These are phyloP conservation scores for Mirza zaza DNA, from an alignment of 2,113 vertebrate genomes.

Conservation along the genomic window DNA sequence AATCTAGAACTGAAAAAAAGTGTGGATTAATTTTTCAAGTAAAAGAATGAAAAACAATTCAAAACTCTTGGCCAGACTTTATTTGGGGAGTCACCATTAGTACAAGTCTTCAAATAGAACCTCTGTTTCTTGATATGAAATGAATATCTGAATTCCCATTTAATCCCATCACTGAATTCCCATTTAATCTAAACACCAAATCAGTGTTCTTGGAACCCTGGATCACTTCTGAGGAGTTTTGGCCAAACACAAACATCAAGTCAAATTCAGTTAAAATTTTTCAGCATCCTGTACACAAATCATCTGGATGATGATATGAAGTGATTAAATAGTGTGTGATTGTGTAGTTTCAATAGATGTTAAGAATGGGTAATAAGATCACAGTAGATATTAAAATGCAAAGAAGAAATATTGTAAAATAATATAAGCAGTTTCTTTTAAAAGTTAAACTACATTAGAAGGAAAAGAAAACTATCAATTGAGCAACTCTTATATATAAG, in stretches of 20 bases:
- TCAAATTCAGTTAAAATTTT: not conserved
- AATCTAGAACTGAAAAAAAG: not conserved
- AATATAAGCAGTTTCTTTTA: not conserved
- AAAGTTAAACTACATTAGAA: not conserved
- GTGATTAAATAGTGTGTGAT: not conserved
- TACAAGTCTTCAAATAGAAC: not conserved
- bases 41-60: not conserved
- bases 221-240: not conserved
- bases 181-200: not conserved
- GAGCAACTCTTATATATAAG: not conserved
- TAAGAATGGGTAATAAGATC: not conserved
- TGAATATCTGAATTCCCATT: not conserved
- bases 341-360: not conserved
- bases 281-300: not conserved
- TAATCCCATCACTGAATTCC: not conserved
- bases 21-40: not conserved
- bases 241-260: not conserved
- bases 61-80: not conserved
- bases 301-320: not conserved
- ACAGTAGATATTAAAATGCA: not conserved
- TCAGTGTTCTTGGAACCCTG: not conserved
- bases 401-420: not conserved
- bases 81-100: not conserved
- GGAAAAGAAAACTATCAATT: not conserved
- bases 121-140: not conserved